Evolutionary conservation across 2,888 invertebrate species (phyloP), one percentile per base, ranked within the genome.

Genomic region (Pomacea canaliculata): DNA sequence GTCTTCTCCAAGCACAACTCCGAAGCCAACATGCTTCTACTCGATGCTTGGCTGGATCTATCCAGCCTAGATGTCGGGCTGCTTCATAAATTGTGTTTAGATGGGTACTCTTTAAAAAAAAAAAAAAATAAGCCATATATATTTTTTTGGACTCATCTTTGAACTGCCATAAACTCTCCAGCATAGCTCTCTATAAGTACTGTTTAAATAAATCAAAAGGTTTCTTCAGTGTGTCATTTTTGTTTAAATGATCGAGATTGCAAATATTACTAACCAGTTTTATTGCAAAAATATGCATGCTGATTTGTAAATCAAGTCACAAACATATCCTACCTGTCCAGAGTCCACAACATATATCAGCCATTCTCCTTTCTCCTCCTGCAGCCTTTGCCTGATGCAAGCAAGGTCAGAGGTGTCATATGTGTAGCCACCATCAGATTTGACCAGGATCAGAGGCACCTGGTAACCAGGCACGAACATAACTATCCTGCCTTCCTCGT

Each of bases 341-440:
- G 94, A 93, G 93, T 99, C 99, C 2, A 96, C 96, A 0, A 99
- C 96, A 92, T 98, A 97, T 83, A 98, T 94, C 65, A 98, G 91
- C 94, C 98, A 95, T 79, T 96, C 95, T 5, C 93, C 95, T 80
- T 95, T 95, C 90, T 98, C 97, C 65, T 90, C 91, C 27, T 83
- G 71, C 59, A 92, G 81, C 27, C 92, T 85, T 74, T 98, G 95
- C 86, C 94, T 95, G 27, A 99, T 93, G 7, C 97, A 94, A 1
- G 99, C 97, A 93, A 99, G 93, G 89, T 99, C 99, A 0, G 99
- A 99, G 0, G 99, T 99, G 89, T 99, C 99, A 90, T 99, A 99
- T 0, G 99, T 99, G 87, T 91, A 94, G 23, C 97, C 97, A 59
- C 99, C 99, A 91, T 98, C 99, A 1, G 97, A 96, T 91, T 99